Percentiles rank a stretch among this genome's conserved stretches.
Conservation (phyloP, 2,113 vertebrate species). For the Agapornis roseicollis region DNA sequence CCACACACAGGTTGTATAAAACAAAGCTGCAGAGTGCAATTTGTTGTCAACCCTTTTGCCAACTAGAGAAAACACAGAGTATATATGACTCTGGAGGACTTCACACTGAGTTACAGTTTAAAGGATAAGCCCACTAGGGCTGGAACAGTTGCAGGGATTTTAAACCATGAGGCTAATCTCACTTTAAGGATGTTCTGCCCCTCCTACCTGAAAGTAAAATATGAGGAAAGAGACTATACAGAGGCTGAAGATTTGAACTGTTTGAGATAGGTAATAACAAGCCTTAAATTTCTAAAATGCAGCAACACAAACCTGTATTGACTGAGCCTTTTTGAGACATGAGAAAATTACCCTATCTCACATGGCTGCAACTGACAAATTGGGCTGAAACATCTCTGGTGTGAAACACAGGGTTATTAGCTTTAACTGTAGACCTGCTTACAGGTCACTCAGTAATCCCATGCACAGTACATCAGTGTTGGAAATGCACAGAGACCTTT, state of each 20-base stretch:
- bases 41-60: neutral
- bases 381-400: neutral
- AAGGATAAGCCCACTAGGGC: neutral
- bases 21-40: neutral
- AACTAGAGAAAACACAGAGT: neutral
- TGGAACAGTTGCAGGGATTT: neutral
- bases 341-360: neutral
- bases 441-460: neutral
- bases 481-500: neutral
- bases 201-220: neutral
- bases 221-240: neutral
- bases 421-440: neutral
- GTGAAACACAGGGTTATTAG: neutral
- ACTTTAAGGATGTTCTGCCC: neutral
- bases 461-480: accelerated
- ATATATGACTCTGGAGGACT: neutral
- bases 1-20: neutral
- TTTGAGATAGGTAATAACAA: neutral
- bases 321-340: neutral
- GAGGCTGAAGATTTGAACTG: neutral
- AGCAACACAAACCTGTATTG: neutral
- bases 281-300: neutral
- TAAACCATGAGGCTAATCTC: neutral
- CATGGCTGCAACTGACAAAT: neutral
- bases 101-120: neutral